Conservation (phyloP, 35 echinoderm and acorn worm species). For the Holothuria glaberrima region DNA sequence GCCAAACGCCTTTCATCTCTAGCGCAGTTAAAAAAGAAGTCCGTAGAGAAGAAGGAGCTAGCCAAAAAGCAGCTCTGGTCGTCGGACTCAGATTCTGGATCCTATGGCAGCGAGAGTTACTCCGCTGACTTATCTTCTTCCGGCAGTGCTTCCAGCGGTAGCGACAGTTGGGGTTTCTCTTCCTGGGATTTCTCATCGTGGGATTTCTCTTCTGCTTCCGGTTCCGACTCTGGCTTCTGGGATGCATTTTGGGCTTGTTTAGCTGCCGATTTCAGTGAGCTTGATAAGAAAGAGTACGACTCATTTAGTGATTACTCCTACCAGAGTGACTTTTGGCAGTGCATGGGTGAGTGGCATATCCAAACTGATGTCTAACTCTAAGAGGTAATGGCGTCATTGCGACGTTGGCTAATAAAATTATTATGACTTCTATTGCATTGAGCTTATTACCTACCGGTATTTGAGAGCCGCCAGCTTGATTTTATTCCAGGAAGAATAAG, state of each 20-base stretch:
- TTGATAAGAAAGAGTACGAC: neutral
- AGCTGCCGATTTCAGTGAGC: no score
- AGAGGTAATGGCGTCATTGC: no score
- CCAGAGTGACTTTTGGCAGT: slow-evolving; percentile 15
- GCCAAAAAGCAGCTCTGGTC: neutral
- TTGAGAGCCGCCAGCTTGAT: no score
- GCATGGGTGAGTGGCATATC: neutral
- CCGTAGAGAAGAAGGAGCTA: slow-evolving; percentile 8
- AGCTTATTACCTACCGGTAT: no score
- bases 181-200: neutral
- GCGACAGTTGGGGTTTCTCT: neutral
- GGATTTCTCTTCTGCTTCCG: neutral
- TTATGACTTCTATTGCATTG: no score
- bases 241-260: neutral
- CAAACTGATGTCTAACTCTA: no score
- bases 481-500: no score
- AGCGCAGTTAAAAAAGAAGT: slow-evolving; percentile 13
- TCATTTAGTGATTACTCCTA: neutral
- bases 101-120: neutral
- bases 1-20: slow-evolving; percentile 5
- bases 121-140: neutral
- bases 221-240: neutral
- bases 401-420: no score
- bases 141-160: neutral
- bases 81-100: neutral